A percentile compares a stretch with the other conserved stretches of the same genome.
These are phyloP conservation scores for Penaeus indicus DNA, from an alignment of 1,140 invertebrate species.

Conservation along the genomic window DNA sequence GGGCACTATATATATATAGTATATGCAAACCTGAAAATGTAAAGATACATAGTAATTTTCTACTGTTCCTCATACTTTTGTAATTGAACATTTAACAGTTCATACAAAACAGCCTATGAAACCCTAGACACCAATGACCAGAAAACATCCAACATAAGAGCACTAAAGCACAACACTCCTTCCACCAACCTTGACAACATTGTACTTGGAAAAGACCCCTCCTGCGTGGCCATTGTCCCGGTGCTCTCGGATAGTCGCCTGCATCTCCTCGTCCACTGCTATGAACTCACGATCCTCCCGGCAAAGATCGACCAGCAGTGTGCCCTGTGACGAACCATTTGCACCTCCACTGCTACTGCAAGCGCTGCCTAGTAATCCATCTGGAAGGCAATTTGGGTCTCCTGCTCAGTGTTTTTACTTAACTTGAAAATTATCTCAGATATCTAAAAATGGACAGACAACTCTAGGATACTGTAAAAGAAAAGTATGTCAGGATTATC, in stretches of 20 bases:
- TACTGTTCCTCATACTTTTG: too few species aligned
- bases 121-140: neutral
- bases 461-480: too few species aligned
- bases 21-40: too few species aligned
- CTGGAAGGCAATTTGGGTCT: slow-evolving; percentile 23
- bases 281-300: slow-evolving; percentile 90
- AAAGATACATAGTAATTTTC: too few species aligned
- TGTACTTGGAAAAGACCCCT: slow-evolving; percentile 91
- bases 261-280: slow-evolving; percentile 96
- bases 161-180: too few species aligned
- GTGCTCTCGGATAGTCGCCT: slow-evolving; percentile 92
- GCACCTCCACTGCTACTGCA: slow-evolving; percentile 50
- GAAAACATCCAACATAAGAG: too few species aligned
- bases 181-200: slow-evolving; percentile 85
- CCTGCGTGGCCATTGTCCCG: slow-evolving; percentile 93
- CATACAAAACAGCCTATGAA: too few species aligned
- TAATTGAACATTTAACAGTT: too few species aligned
- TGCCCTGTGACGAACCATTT: slow-evolving; percentile 70
- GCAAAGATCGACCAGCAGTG: slow-evolving; percentile 87
- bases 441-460: too few species aligned
- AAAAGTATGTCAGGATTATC: too few species aligned
- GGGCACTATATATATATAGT: too few species aligned
- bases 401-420: neutral
- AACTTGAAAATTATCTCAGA: neutral
- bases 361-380: slow-evolving; percentile 52